These are phyloP conservation scores for Conus betulinus DNA, from an alignment of 1,140 invertebrate species.

Conservation along the genomic window DNA sequence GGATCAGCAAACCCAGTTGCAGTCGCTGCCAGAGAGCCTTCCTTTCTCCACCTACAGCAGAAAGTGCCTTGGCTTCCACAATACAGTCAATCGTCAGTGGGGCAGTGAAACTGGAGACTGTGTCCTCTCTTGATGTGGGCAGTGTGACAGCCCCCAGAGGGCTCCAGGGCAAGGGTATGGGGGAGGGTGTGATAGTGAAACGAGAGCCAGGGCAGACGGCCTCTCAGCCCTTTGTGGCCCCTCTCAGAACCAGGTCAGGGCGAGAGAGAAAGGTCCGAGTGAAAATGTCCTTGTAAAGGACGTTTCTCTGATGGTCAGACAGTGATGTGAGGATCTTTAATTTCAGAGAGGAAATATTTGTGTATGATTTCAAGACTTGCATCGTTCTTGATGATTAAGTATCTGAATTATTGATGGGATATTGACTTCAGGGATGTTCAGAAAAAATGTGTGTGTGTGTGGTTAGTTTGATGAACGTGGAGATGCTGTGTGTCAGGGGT, in stretches of 20 bases:
- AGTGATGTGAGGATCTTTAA: too few relatives aligned
- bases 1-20: not conserved
- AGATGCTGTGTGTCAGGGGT: too few relatives aligned
- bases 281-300: not conserved
- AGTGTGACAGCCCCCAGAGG: not conserved
- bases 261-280: conserved; percentile 30
- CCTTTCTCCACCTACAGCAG: not conserved
- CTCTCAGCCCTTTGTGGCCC: not conserved
- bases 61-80: not conserved
- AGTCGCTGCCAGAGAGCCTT: not conserved
- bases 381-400: too few relatives aligned
- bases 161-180: too few relatives aligned
- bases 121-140: not conserved
- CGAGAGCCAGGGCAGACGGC: not conserved
- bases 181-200: not conserved
- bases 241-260: conserved; percentile 30
- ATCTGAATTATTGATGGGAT: too few relatives aligned
- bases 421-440: too few relatives aligned
- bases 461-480: too few relatives aligned
- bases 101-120: not conserved
- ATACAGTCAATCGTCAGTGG: conserved; percentile 4
- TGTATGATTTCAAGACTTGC: too few relatives aligned
- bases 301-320: too few relatives aligned
- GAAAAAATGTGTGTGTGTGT: too few relatives aligned
- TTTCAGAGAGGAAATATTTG: too few relatives aligned